These are phyloP conservation scores for Tenebrosternarchus preto DNA, from an alignment of 2,113 vertebrate genomes.

Conservation along the genomic window DNA sequence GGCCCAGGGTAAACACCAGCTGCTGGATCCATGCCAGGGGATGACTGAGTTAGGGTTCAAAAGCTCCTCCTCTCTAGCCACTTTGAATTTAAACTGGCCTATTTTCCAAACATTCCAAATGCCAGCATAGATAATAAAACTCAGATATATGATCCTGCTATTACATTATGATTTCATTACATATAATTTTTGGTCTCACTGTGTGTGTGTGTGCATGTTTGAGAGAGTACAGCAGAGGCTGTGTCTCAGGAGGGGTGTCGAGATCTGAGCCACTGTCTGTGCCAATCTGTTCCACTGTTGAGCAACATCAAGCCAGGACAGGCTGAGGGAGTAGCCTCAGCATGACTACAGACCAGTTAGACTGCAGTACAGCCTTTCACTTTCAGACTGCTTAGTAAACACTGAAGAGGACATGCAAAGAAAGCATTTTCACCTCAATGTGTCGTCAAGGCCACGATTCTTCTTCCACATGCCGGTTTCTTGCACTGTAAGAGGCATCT, in stretches of 20 bases:
- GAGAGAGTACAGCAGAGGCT: not conserved
- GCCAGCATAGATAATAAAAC: not conserved
- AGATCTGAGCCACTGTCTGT: conserved; percentile 19
- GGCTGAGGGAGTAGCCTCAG: not conserved
- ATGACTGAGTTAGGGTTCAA: not conserved
- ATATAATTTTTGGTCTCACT: too few relatives aligned
- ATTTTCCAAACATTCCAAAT: conserved; percentile 6
- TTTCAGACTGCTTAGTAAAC: not conserved
- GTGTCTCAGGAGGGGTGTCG: not conserved
- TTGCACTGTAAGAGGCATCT: not conserved
- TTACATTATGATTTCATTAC: not conserved
- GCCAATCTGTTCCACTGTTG: not conserved
- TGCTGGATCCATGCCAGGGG: conserved; percentile 48
- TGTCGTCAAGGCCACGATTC: not conserved
- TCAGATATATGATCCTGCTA: not conserved
- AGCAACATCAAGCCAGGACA: conserved; percentile 7
- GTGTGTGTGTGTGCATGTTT: not conserved
- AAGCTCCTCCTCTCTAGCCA: too few relatives aligned
- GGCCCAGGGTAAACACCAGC: conserved; percentile 73
- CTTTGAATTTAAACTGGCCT: not conserved
- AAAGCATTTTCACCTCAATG: not conserved
- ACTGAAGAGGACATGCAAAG: not conserved
- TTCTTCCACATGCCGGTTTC: not conserved
- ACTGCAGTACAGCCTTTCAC: not conserved
- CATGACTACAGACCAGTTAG: not conserved